Evolutionary conservation across 2,888 invertebrate species (phyloP).

Genomic region (Oasisia sp.): DNA sequence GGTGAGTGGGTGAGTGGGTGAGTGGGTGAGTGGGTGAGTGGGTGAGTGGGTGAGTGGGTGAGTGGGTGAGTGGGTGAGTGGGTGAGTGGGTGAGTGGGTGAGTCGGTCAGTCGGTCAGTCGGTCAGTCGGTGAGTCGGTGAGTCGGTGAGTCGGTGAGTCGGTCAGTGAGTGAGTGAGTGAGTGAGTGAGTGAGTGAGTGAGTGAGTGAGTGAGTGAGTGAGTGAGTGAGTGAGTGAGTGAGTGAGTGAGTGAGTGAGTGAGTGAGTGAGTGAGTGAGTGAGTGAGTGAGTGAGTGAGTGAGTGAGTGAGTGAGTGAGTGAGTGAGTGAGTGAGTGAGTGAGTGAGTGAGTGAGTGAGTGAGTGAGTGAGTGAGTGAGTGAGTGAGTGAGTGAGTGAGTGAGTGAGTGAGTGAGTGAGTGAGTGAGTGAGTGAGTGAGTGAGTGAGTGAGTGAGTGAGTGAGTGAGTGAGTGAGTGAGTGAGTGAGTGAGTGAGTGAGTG

Average conservation of each 20-base stretch:
- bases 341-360: constrained; percentile 23
- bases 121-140: neutral
- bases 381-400: constrained; percentile 22
- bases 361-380: constrained; percentile 23
- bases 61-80: constrained; percentile 21
- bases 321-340: constrained; percentile 23
- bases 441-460: constrained; percentile 23
- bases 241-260: constrained; percentile 23
- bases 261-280: constrained; percentile 23
- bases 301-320: constrained; percentile 23
- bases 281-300: constrained; percentile 23
- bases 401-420: constrained; percentile 23
- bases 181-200: constrained; percentile 23
- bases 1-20: constrained; percentile 19
- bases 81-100: constrained; percentile 19
- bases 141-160: constrained; percentile 14
- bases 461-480: constrained; percentile 23
- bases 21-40: constrained; percentile 21
- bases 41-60: constrained; percentile 19
- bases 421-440: constrained; percentile 23
- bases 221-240: constrained; percentile 23
- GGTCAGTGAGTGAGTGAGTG: neutral
- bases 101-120: neutral
- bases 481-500: constrained; percentile 23
- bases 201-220: constrained; percentile 23